phyloP scores from a whole-genome alignment of 2,888 invertebrate genomes.

The Ptilodon capucinus region DNA sequence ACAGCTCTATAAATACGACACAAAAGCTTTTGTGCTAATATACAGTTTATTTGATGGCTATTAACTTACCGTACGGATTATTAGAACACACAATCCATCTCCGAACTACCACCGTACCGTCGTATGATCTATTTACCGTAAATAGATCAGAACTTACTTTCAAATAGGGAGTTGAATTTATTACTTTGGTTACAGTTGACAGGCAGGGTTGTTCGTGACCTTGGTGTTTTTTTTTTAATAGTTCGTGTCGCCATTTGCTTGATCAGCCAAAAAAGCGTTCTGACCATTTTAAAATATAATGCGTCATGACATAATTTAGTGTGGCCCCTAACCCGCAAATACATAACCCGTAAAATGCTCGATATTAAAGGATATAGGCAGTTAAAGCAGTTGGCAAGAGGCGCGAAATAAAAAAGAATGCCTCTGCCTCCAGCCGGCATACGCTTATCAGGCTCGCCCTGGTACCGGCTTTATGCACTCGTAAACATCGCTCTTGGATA shows the following conservation, averaged over 20 bases:
- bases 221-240: too few species aligned
- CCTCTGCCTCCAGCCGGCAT: slow-evolving; percentile 22
- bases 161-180: too few species aligned
- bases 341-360: slow-evolving; percentile 22
- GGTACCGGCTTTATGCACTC: slow-evolving; percentile 40
- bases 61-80: too few species aligned
- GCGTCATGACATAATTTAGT: slow-evolving; percentile 22
- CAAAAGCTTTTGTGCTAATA: too few species aligned
- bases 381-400: slow-evolving; percentile 30
- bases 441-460: slow-evolving; percentile 41
- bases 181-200: too few species aligned
- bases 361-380: slow-evolving; percentile 25
- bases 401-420: slow-evolving; percentile 26
- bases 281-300: not conserved
- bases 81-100: too few species aligned
- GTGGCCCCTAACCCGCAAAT: slow-evolving; percentile 9
- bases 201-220: too few species aligned
- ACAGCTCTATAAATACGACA: not conserved
- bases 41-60: too few species aligned
- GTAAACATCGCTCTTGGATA: slow-evolving; percentile 52
- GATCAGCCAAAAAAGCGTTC: not conserved
- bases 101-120: too few species aligned
- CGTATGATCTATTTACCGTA: too few species aligned
- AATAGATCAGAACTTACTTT: too few species aligned
- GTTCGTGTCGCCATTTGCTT: too few species aligned